These are phyloP conservation scores for Danio aesculapii DNA, from an alignment of 2,797 vertebrate genomes.

Conservation along the genomic window DNA sequence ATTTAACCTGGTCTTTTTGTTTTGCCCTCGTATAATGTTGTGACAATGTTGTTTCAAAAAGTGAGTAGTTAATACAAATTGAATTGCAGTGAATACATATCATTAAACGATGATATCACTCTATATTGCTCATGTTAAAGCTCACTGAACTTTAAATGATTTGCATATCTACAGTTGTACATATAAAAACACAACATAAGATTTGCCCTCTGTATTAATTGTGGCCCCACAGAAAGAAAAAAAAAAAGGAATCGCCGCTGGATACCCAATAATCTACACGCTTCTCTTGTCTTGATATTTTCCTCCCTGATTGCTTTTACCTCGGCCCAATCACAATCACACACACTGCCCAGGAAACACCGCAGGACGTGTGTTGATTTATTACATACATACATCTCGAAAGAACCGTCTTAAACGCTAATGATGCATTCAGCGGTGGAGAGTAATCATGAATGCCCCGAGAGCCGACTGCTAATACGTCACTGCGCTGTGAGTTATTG, in stretches of 20 bases:
- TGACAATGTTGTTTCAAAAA: too few relatives aligned
- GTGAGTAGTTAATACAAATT: too few relatives aligned
- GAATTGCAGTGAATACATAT: too few relatives aligned
- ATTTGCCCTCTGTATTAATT: too few relatives aligned
- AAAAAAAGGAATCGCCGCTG: constrained; percentile 43
- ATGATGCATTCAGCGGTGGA: constrained; percentile 43
- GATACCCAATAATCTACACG: constrained; percentile 50
- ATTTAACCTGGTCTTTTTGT: too few relatives aligned
- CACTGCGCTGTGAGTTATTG: constrained; percentile 35
- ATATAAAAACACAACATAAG: too few relatives aligned
- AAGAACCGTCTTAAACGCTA: constrained; percentile 42
- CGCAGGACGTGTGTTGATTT: constrained; percentile 45
- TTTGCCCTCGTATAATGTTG: too few relatives aligned
- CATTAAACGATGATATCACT: too few relatives aligned
- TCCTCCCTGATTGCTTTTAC: constrained; percentile 43
- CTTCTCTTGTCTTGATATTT: constrained; percentile 45
- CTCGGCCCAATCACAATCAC: constrained; percentile 45
- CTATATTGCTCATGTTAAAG: too few relatives aligned
- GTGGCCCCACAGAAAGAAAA: background rate
- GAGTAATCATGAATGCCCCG: constrained; percentile 43
- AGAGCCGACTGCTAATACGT: constrained; percentile 39
- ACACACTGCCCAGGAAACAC: constrained; percentile 37
- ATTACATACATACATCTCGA: constrained; percentile 19
- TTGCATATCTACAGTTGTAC: too few relatives aligned
- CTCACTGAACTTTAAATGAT: too few relatives aligned